These are phyloP conservation scores for Siphamia tubifer DNA, from an alignment of 2,113 vertebrate genomes.

Conservation along the genomic window DNA sequence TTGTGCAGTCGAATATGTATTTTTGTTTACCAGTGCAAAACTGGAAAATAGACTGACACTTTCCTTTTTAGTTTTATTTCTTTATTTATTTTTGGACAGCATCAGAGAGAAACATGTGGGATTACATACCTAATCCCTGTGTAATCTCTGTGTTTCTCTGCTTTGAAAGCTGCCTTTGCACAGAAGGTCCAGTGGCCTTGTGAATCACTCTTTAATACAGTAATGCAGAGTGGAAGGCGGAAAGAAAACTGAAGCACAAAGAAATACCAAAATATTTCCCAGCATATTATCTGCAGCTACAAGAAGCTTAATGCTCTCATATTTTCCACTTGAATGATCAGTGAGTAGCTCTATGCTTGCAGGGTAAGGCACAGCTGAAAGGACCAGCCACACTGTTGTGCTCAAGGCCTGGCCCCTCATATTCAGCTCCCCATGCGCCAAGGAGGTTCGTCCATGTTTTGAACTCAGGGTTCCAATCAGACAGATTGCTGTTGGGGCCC, in stretches of 20 bases:
- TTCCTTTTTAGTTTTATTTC: no score
- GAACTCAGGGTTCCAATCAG: slow-evolving; percentile 59
- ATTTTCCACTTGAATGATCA: background rate
- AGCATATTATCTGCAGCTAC: background rate
- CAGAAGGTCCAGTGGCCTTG: background rate
- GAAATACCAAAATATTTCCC: background rate
- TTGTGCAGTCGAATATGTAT: background rate
- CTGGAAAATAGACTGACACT: slow-evolving; percentile 9
- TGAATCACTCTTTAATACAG: slow-evolving; percentile 9
- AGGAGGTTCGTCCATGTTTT: slow-evolving; percentile 32
- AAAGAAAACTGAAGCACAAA: background rate
- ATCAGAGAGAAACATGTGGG: slow-evolving; percentile 44
- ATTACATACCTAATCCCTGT: slow-evolving; percentile 67
- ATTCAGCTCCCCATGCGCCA: slow-evolving; percentile 5
- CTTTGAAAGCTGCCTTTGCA: slow-evolving; percentile 26
- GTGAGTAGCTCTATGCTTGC: background rate
- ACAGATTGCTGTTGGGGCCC: slow-evolving; percentile 60
- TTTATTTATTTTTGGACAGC: slow-evolving; percentile 39
- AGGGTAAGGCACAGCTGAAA: background rate
- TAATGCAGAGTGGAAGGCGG: background rate
- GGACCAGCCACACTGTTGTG: slow-evolving; percentile 14
- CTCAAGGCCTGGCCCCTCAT: slow-evolving; percentile 39
- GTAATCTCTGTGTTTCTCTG: slow-evolving; percentile 64
- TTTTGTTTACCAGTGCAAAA: background rate
- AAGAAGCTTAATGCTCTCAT: no score